Evolutionary conservation across 1,140 invertebrate species (phyloP), one percentile per base, ranked within the genome.

Genomic region (Rhynchophorus ferrugineus): DNA sequence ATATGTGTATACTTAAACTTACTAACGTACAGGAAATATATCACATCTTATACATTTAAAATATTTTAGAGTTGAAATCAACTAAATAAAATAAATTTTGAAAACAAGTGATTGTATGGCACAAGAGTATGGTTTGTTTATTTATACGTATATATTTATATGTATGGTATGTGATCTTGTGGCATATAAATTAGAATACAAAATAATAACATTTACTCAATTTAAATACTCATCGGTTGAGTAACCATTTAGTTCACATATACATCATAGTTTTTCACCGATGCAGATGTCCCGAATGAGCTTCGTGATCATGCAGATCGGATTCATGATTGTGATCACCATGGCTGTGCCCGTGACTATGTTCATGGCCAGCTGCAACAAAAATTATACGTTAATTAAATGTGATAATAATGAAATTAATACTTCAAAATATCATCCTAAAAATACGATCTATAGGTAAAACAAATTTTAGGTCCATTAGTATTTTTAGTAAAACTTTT

Each of bases 311-410:
- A 19, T 14, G 2, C 16, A 3, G 1, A 13, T 42, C 11, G 8
- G 2, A 16, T 33, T 47, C 34, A 52, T 54, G 44, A 36, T 49
- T 34, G 14, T 56, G 54, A 22, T 48, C 49, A n/a, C 45, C 37
- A 9, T 33, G 49, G 17, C 41, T 49, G n/a, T 48, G 37, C 11
- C 29, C 49, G 37, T 59, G 57, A 44, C 50, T 49, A 20, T 59
- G 58, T 18, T 57, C 58, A 33, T 59, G 58, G 3, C 58, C 58
- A 59, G 46, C 58, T 59, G 14, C 36, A 59, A 59, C 44, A 56
- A 36, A 47, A 24, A 44, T 45, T 18, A 11, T 42, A 2, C 11
- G 3, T 11, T 11, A 2, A 42, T 11, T n/a, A n/a, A n/a, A n/a
- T n/a, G n/a, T n/a, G n/a, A n/a, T n/a, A n/a, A n/a, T n/a, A n/a